Base-by-base conservation (phyloP, 2,888 invertebrate species). In the Timema podura region DNA sequence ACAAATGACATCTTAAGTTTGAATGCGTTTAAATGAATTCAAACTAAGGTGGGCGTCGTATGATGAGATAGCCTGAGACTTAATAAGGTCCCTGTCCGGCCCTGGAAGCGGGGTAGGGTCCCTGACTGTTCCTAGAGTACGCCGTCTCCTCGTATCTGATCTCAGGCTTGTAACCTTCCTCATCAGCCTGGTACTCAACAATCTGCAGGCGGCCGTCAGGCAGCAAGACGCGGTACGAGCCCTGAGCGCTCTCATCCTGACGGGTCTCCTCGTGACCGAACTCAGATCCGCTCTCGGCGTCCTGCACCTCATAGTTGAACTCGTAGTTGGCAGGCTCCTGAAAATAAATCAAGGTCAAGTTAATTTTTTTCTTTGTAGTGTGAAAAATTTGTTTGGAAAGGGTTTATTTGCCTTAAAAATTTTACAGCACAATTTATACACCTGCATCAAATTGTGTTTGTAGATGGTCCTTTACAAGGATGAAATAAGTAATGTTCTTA, bases 161-260 rank as follows among this genome's bases (percentile, higher is more conserved):
- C 75, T 84, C 86, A 15, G 90, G 90, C 74, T 85, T 85, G 82
- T 87, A 90, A 1, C 90, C 90, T 64, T 86, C 83, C 77, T 87
- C 83, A 76, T 90, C 89, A 7, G 90, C 90, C 77, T 88, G 88
- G 80, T 90, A 90, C 75, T 86, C 85, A 0, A 90, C 90, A 57
- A 88, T 88, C 84, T 87, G 83, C 13, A 77, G 79, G 44, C 81
- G 79, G 51, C 81, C 81, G 74, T 82, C 80, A 61, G 81, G 81
- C 70, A 81, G 77, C 45, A 80, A 76, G 1, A 81, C 81, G 70
- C 77, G 78, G 76, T 82, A 83, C 61, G 80, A 78, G 45, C 83
- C 83, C 70, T 78, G 78, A 57, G 81, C 80, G 30, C 76, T 77
- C 70, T 80, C 78, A 48, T 81, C 82, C 72, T 81, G 79, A 13